Evolutionary conservation across 2,113 vertebrate genomes (phyloP).

Genomic region (Pterocles gutturalis): DNA sequence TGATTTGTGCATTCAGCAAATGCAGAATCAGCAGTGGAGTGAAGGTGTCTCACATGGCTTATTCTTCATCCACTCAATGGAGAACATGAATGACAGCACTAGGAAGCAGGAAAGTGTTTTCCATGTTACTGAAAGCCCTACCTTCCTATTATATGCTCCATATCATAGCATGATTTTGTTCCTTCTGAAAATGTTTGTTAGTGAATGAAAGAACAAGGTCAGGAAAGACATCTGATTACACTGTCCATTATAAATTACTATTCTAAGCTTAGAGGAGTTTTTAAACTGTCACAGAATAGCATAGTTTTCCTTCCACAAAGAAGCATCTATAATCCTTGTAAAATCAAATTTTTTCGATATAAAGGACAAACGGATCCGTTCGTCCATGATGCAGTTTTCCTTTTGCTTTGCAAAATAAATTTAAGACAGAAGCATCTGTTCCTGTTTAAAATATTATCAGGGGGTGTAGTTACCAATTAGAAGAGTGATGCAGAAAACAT

Average conservation of each 20-base stretch:
- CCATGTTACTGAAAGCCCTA: not conserved
- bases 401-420: not conserved
- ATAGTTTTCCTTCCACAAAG: not conserved
- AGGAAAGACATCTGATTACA: not conserved
- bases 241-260: not conserved
- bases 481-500: not conserved
- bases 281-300: not conserved
- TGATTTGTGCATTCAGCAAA: not conserved
- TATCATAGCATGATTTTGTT: not conserved
- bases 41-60: not conserved
- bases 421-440: constrained; percentile 6
- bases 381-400: not conserved
- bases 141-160: not conserved
- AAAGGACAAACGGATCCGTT: not conserved
- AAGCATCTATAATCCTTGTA: not conserved
- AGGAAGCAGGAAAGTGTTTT: not conserved
- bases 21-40: not conserved
- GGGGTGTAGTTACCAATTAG: not conserved
- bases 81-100: not conserved
- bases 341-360: not conserved
- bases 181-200: not conserved
- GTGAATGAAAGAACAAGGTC: not conserved
- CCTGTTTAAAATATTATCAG: constrained; percentile 7
- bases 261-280: not conserved
- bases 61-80: not conserved